Evolutionary conservation across 1,140 invertebrate species (phyloP).

Genomic region (Pteromalus puparum): DNA sequence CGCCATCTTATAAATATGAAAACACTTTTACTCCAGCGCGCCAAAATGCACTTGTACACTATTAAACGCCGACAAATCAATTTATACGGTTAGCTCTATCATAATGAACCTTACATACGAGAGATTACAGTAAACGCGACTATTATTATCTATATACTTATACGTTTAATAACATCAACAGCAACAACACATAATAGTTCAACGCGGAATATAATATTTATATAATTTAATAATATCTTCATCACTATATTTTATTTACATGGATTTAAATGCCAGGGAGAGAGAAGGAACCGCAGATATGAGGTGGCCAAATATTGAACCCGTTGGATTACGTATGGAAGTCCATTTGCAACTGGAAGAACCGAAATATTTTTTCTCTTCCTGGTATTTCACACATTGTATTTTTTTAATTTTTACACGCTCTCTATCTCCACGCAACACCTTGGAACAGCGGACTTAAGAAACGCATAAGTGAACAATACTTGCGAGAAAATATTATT

Average conservation of each 20-base stretch:
- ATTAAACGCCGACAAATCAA: background rate
- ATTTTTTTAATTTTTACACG: background rate
- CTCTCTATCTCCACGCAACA: background rate
- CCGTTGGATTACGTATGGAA: slow-evolving; percentile 40
- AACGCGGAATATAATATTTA: slow-evolving; percentile 67
- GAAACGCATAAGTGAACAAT: slow-evolving; percentile 5
- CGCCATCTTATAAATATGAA: slow-evolving; percentile 29
- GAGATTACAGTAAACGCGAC: slow-evolving; percentile 3
- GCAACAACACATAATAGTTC: slow-evolving; percentile 74
- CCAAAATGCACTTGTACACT: slow-evolving; percentile 3
- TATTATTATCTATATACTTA: slow-evolving; percentile 56
- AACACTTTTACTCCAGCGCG: background rate
- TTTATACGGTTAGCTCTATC: slow-evolving; percentile 30
- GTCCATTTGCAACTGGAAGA: slow-evolving; percentile 47
- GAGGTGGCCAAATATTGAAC: slow-evolving; percentile 30
- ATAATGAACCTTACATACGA: slow-evolving; percentile 16
- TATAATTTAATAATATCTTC: slow-evolving; percentile 59
- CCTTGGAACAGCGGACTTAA: background rate
- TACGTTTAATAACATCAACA: slow-evolving; percentile 74
- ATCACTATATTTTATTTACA: slow-evolving; percentile 54
- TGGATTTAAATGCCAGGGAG: slow-evolving; percentile 40
- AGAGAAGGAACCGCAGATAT: slow-evolving; percentile 31
- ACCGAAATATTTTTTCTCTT: slow-evolving; percentile 37
- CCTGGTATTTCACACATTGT: slow-evolving; percentile 25
- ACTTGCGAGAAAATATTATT: slow-evolving; percentile 10